A percentile compares a stretch with the other conserved stretches of the same genome.
Evolutionary conservation across 2,888 invertebrate genomes (phyloP).

Genomic region (Acronicta aceris): DNA sequence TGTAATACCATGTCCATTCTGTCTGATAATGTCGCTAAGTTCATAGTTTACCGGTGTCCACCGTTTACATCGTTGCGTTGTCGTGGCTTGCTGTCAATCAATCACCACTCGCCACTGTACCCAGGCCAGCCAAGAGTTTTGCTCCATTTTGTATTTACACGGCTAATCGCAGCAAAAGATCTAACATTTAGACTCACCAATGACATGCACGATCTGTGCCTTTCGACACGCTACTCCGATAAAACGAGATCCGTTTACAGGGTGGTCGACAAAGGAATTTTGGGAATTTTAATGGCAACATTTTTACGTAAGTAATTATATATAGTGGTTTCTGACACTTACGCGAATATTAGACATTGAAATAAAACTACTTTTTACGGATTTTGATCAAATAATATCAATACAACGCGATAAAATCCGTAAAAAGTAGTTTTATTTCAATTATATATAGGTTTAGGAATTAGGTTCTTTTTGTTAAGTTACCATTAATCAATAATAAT

Average conservation of each 20-base stretch:
- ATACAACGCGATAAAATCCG: no score
- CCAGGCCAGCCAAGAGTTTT: slow-evolving; percentile 44
- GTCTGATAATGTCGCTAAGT: background rate
- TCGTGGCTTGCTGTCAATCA: slow-evolving; percentile 5
- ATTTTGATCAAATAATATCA: no score
- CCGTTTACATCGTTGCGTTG: slow-evolving; percentile 2
- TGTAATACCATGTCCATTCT: no score
- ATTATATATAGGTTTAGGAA: no score
- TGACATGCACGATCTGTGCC: slow-evolving; percentile 80
- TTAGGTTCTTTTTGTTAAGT: no score
- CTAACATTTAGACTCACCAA: slow-evolving; percentile 76
- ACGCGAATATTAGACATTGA: no score
- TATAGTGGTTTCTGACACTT: no score
- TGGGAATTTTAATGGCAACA: background rate
- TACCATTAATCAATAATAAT: no score
- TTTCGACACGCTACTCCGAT: slow-evolving; percentile 69
- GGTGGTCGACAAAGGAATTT: slow-evolving; percentile 37
- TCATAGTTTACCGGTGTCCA: background rate
- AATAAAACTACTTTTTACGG: no score
- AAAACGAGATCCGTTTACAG: slow-evolving; percentile 62
- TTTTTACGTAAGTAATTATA: no score
- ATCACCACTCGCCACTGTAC: slow-evolving; percentile 3
- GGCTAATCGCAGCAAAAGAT: slow-evolving; percentile 81
- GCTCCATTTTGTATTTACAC: slow-evolving; percentile 73
- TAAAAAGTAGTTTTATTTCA: no score